Conservation (phyloP, 2,797 vertebrate species). For the Aselliscus stoliczkanus region DNA sequence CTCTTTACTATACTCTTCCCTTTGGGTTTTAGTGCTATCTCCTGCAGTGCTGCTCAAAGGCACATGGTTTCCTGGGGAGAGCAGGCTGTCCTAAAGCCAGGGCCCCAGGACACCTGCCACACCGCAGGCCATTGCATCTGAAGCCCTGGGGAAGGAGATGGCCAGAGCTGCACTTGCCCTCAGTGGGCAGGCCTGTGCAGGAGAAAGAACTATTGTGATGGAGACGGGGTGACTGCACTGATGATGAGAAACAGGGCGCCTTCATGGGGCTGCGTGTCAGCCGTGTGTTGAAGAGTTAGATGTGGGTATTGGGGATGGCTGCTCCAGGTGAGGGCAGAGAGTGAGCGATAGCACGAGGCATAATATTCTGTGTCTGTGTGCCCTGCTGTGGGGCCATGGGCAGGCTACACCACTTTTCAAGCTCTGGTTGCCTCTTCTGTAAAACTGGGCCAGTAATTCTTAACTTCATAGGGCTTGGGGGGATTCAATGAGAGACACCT, state of each 20-base stretch:
- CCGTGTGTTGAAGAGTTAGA: neutral
- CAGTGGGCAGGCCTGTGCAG: neutral
- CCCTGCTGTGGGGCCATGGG: neutral
- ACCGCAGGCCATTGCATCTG: neutral
- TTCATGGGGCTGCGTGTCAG: neutral
- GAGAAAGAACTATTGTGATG: neutral
- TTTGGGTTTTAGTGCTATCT: neutral
- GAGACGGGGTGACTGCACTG: neutral
- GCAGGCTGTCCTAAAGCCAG: neutral
- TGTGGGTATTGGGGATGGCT: neutral
- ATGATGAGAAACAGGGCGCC: neutral
- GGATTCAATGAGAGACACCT: neutral
- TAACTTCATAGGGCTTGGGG: neutral
- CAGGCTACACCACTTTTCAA: neutral
- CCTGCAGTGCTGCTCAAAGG: neutral
- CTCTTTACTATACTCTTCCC: neutral
- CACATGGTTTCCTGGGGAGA: neutral
- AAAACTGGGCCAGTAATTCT: neutral
- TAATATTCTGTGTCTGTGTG: neutral
- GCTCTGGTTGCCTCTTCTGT: neutral
- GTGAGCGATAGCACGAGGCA: neutral
- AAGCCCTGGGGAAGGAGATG: neutral
- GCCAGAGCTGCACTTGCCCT: neutral
- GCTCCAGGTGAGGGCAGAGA: constrained; percentile 16
- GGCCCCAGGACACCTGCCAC: neutral